A percentile compares a stretch with the other conserved stretches of the same genome.
Evolutionary conservation across 2,113 vertebrate species (phyloP).

Genomic region (Tachycineta bicolor): DNA sequence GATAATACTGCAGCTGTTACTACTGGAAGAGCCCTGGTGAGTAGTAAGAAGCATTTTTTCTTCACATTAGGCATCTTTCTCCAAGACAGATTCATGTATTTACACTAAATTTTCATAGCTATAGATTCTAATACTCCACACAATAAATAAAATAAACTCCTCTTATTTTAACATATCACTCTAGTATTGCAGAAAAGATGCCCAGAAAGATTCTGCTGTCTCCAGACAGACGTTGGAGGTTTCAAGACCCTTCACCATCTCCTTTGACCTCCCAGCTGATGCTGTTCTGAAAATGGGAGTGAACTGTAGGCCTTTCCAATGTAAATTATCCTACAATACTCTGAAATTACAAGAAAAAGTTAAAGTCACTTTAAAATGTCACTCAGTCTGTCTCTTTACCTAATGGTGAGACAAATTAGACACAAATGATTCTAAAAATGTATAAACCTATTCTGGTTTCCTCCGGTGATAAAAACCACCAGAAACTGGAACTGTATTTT

Average conservation of each 20-base stretch:
- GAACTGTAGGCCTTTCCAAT: neutral
- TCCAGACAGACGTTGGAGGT: neutral
- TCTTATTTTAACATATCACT: neutral
- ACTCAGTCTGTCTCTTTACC: neutral
- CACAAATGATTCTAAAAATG: neutral
- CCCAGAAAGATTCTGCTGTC: neutral
- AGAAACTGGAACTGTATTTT: neutral
- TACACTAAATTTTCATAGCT: neutral
- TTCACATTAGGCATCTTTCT: neutral
- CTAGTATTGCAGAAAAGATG: neutral
- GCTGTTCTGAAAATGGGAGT: neutral
- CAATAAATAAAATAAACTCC: neutral
- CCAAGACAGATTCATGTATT: neutral
- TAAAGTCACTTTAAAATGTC: neutral
- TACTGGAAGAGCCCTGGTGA: neutral
- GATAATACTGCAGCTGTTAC: neutral
- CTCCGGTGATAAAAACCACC: neutral
- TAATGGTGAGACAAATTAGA: neutral
- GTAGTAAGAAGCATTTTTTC: neutral
- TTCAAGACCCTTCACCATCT: neutral
- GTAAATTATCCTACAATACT: neutral
- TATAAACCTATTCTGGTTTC: neutral
- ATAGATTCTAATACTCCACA: neutral
- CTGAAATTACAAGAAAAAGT: neutral
- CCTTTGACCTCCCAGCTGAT: neutral